Evolutionary conservation across 2,888 invertebrate genomes (phyloP), one percentile per base, ranked within the genome.

Genomic region (Leucophenga montana): DNA sequence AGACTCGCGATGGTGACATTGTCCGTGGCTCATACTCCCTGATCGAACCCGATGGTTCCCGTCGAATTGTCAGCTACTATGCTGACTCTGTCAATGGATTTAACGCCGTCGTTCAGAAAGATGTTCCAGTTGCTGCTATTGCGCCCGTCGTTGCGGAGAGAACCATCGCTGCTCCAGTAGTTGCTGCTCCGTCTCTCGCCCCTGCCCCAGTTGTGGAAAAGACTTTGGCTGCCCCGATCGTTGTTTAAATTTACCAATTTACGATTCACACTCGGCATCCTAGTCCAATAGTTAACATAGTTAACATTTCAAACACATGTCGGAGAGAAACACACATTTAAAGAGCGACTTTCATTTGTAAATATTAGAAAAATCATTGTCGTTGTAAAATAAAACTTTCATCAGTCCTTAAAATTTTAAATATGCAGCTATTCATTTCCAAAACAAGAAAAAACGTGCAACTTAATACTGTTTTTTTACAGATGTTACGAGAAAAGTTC

Each of bases 111-210:
- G 88, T 88, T 53, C 86, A 86, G 75, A 88, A 87, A 76, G 88
- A 88, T 78, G 85, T 89, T 66, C 89, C 90, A 66, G 85, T 89
- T 44, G 87, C 84, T 74, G 87, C 88, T 62, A 89, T 90, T 16
- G 88, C 89, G 48, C 89, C 90, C 57, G 72, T 87, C 69, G 76
- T 85, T 22, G 88, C 88, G 53, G 85, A 87, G 27, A 87, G 79
- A 75, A 73, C 85, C 71, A 80, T 86, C 33, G 82, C 84, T 62
- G 75, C 73, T 62, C 20, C 77, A 61, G 75, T 76, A 6, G 80
- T 84, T 48, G 85, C 84, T 53, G 77, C 80, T 59, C 75, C 74
- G 57, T 18, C 76, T 64, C 68, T 80, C 3, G 84, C 86, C 66
- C 85, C 86, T 72, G 82, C 86, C 69, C 82, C 87, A 22, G 73